These are phyloP conservation scores for Shinisaurus crocodilurus DNA, from an alignment of 2,113 vertebrate genomes.

Conservation along the genomic window DNA sequence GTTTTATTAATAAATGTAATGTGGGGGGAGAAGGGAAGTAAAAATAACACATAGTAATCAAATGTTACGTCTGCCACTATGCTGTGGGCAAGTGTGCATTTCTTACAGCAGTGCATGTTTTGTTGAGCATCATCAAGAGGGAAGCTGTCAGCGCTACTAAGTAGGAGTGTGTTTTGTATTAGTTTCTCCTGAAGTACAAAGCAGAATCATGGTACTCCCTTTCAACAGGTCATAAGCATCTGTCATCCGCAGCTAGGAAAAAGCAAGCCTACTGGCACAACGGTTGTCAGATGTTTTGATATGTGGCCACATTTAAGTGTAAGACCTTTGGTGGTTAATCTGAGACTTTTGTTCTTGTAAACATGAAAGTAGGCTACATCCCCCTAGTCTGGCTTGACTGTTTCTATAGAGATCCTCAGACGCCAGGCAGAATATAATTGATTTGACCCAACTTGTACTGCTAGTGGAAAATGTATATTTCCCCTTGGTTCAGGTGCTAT, in stretches of 20 bases:
- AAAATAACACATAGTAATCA: not conserved
- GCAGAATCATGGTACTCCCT: rapidly evolving
- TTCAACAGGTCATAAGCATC: not conserved
- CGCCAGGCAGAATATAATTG: not conserved
- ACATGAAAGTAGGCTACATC: not conserved
- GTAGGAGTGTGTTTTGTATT: constrained; percentile 7
- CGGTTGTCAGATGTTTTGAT: constrained; percentile 19
- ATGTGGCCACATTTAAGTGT: not conserved
- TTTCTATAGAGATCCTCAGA: not conserved
- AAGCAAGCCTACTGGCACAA: not conserved
- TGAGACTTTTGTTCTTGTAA: constrained; percentile 1
- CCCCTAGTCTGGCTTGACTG: not conserved
- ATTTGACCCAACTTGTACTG: not conserved
- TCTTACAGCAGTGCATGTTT: not conserved
- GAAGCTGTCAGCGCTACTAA: constrained; percentile 8
- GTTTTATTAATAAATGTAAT: not conserved
- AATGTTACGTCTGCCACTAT: not conserved
- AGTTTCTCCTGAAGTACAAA: not conserved
- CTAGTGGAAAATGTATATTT: not conserved
- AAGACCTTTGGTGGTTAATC: not conserved
- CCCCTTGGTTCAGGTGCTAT: not conserved
- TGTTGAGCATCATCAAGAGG: constrained; percentile 4
- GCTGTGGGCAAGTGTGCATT: not conserved
- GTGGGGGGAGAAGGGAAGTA: not conserved
- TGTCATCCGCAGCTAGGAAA: not conserved